phyloP scores from a whole-genome alignment of 1,140 invertebrate species.

The Macrobrachium nipponense region DNA sequence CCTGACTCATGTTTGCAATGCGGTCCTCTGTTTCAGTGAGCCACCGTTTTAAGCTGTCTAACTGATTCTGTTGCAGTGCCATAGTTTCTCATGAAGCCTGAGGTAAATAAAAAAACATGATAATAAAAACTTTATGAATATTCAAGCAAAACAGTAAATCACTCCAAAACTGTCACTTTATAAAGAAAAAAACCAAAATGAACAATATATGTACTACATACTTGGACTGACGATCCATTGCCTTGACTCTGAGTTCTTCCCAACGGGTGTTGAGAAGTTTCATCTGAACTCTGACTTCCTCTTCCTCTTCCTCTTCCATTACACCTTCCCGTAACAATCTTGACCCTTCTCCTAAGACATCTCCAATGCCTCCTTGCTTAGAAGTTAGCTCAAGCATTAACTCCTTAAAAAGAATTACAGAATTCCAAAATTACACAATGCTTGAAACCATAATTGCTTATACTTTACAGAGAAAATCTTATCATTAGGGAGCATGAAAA shows the following conservation, averaged over 20 bases:
- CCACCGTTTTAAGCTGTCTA: conserved; percentile 81
- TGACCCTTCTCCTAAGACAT: conserved; percentile 86
- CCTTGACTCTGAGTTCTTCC: conserved; percentile 83
- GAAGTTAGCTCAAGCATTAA: conserved; percentile 88
- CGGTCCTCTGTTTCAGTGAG: conserved; percentile 85
- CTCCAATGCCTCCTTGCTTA: conserved; percentile 86
- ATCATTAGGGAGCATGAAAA: no score
- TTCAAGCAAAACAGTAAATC: conserved; percentile 18
- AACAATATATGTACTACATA: conserved; percentile 3
- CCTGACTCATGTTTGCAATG: conserved; percentile 75
- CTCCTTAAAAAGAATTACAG: conserved; percentile 68
- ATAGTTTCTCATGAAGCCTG: conserved; percentile 76
- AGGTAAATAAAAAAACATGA: conserved; percentile 34
- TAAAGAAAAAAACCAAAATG: neutral
- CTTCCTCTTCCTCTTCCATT: conserved; percentile 79
- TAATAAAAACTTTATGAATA: conserved; percentile 3
- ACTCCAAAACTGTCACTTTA: neutral
- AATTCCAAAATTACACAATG: neutral
- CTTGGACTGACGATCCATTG: conserved; percentile 82
- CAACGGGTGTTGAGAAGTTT: conserved; percentile 86
- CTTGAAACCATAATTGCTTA: no score
- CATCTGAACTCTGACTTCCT: conserved; percentile 89
- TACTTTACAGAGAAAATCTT: no score
- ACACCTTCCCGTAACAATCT: conserved; percentile 81
- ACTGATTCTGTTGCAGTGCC: conserved; percentile 77